A percentile compares a stretch with the other conserved stretches of the same genome.
Evolutionary conservation across 2,113 vertebrate species (phyloP).

Genomic region (Xiphias gladius): DNA sequence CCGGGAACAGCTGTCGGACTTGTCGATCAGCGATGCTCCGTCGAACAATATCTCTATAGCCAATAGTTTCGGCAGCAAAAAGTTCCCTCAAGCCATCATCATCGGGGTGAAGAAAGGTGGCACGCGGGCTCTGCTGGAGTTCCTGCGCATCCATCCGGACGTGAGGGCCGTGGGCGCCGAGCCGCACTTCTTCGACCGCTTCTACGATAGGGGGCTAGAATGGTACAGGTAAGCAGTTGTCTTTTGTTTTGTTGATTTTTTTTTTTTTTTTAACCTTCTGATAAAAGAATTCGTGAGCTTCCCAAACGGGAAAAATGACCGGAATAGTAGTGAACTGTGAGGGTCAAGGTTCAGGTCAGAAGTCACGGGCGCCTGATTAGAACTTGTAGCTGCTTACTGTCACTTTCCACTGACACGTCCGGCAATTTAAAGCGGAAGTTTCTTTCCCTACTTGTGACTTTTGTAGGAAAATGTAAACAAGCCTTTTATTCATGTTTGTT

Average conservation of each 20-base stretch:
- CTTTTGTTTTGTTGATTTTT: no score
- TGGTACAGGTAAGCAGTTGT: conserved; percentile 86
- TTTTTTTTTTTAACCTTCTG: not conserved
- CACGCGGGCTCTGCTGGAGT: conserved; percentile 89
- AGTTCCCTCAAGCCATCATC: conserved; percentile 87
- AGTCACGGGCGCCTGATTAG: not conserved
- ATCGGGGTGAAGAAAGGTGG: conserved; percentile 89
- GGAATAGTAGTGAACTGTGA: not conserved
- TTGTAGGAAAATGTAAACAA: not conserved
- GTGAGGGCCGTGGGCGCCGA: conserved; percentile 88
- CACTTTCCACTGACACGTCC: not conserved
- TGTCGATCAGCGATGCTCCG: conserved; percentile 8
- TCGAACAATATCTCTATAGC: conserved; percentile 77
- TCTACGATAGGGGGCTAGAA: conserved; percentile 86
- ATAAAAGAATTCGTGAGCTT: not conserved
- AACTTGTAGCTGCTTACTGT: not conserved
- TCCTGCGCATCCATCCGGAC: conserved; percentile 88
- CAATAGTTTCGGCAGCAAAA: conserved; percentile 83
- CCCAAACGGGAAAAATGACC: not conserved
- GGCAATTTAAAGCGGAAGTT: not conserved
- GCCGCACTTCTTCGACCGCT: conserved; percentile 88
- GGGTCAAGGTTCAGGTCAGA: conserved; percentile 35
- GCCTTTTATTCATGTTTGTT: not conserved
- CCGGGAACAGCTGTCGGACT: conserved; percentile 59
- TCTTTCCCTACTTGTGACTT: not conserved